Evolutionary conservation across 2,797 vertebrate species (phyloP).

Genomic region (Labroides dimidiatus): DNA sequence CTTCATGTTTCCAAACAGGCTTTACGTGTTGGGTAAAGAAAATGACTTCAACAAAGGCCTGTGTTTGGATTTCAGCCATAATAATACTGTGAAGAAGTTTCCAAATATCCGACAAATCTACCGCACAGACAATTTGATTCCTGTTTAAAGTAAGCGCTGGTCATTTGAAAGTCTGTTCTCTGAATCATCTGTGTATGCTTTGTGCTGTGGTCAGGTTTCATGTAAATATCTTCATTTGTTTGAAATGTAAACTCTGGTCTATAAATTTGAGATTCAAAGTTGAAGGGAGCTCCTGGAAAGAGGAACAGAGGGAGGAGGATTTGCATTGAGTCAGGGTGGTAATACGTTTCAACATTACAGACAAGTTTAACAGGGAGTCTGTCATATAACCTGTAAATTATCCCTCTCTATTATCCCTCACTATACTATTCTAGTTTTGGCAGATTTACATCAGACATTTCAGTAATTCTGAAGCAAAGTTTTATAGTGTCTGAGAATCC

Average conservation of each 20-base stretch:
- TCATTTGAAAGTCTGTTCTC: background rate
- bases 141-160: background rate
- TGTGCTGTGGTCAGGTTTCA: constrained; percentile 33
- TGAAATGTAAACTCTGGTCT: constrained; percentile 64
- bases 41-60: background rate
- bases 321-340: constrained; percentile 41
- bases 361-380: too few relatives aligned
- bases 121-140: too few relatives aligned
- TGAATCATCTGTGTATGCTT: background rate
- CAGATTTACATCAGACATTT: constrained; percentile 49
- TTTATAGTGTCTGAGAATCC: constrained; percentile 49
- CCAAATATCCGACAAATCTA: background rate
- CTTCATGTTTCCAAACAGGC: background rate
- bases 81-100: background rate
- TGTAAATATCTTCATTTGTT: constrained; percentile 67
- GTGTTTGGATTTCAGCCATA: background rate
- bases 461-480: constrained; percentile 49
- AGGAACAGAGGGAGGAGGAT: constrained; percentile 5
- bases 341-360: constrained; percentile 4
- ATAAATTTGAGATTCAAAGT: constrained; percentile 69
- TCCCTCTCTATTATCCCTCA: too few relatives aligned
- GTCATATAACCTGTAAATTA: too few relatives aligned
- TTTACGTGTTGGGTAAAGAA: background rate
- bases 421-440: background rate
- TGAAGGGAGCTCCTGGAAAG: constrained; percentile 6